phyloP scores from a whole-genome alignment of 2,888 invertebrate species.

The Antheraea yamamai region DNA sequence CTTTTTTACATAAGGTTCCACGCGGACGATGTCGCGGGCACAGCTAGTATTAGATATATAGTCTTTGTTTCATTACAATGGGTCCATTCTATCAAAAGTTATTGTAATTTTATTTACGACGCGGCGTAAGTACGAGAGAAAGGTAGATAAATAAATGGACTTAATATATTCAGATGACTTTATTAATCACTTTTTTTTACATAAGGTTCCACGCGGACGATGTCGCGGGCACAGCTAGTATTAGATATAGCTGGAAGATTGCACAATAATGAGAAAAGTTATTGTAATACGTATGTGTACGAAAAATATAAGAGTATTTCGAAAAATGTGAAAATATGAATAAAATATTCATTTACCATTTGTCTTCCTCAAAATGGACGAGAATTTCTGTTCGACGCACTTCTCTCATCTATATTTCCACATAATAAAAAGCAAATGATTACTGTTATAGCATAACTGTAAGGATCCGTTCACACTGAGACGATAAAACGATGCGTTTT shows the following conservation, averaged over 20 bases:
- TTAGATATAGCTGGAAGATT: neutral
- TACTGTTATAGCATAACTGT: slow-evolving; percentile 29
- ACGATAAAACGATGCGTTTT: neutral
- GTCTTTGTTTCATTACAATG: too few species aligned
- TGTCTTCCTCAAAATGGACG: slow-evolving; percentile 44
- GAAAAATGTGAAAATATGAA: slow-evolving; percentile 23
- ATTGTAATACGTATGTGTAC: neutral
- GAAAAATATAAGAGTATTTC: slow-evolving; percentile 10
- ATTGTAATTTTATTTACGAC: too few species aligned
- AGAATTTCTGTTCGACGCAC: slow-evolving; percentile 34
- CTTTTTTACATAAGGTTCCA: too few species aligned
- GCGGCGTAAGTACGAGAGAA: too few species aligned
- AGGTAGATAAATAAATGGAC: too few species aligned
- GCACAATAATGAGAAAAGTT: neutral
- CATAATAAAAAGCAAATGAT: slow-evolving; percentile 61
- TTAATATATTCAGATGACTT: too few species aligned
- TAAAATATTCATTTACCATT: slow-evolving; percentile 47
- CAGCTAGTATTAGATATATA: neutral
- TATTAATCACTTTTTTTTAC: too few species aligned
- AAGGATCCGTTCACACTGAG: slow-evolving; percentile 6
- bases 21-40: too few species aligned
- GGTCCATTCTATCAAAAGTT: too few species aligned
- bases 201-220: too few species aligned
- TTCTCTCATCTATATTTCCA: slow-evolving; percentile 54
- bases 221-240: too few species aligned